Percentiles rank a stretch among this genome's conserved stretches.
phyloP scores from a whole-genome alignment of 2,797 vertebrate genomes.

The Synanceia verrucosa region DNA sequence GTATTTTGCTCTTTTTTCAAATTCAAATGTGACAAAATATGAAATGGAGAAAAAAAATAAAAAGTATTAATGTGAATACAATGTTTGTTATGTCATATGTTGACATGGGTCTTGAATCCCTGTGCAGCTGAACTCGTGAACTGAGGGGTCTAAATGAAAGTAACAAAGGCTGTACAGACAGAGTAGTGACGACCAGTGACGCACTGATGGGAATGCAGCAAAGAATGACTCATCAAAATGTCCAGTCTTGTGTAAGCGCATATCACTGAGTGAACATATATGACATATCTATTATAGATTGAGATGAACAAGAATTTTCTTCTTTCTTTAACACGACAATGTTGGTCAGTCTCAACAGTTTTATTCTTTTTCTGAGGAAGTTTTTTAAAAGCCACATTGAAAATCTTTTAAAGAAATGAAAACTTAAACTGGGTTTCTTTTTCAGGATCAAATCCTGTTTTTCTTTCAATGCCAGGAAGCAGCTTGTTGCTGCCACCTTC shows the following conservation, averaged over 20 bases:
- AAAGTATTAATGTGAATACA: not conserved
- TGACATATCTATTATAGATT: not conserved
- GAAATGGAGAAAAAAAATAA: no score
- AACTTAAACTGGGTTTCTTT: no score
- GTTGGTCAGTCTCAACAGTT: not conserved
- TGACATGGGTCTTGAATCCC: not conserved
- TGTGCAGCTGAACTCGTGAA: not conserved
- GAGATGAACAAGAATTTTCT: not conserved
- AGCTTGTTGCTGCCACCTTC: no score
- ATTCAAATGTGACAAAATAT: no score
- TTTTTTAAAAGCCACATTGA: no score
- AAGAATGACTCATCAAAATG: conserved; percentile 23
- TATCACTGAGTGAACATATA: not conserved
- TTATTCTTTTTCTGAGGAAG: not conserved
- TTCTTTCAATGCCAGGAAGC: no score
- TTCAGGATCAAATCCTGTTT: no score
- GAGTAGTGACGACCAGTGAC: conserved; percentile 9
- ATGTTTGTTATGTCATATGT: not conserved
- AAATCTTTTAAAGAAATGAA: no score
- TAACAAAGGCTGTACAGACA: not conserved
- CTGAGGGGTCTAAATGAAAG: not conserved
- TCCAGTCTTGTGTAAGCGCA: not conserved
- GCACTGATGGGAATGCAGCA: conserved; percentile 8
- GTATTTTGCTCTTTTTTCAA: no score
- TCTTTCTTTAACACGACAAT: not conserved